phyloP scores from a whole-genome alignment of 1,140 invertebrate species.

The Pteromalus puparum region DNA sequence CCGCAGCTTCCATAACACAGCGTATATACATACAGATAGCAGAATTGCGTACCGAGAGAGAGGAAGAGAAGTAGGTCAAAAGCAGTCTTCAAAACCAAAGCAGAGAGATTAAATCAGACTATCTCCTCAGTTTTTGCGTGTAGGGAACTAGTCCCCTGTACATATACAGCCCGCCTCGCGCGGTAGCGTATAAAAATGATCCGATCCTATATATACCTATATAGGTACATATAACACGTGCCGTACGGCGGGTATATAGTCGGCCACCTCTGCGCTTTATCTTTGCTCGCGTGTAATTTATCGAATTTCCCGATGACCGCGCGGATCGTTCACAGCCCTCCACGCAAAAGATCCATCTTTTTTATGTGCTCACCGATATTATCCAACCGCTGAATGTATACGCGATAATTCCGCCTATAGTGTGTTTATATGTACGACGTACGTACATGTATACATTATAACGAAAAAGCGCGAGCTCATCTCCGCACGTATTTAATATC shows the following conservation, averaged over 20 bases:
- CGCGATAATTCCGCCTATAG: no score
- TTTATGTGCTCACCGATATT: no score
- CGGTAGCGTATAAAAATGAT: not conserved
- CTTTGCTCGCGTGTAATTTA: not conserved
- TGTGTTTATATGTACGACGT: not conserved
- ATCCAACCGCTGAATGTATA: no score
- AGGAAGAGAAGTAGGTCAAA: no score
- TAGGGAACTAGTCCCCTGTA: not conserved
- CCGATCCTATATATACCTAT: no score
- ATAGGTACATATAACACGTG: not conserved
- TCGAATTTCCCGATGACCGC: not conserved
- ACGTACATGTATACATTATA: not conserved
- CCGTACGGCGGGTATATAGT: not conserved
- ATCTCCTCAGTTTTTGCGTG: not conserved
- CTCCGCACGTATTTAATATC: conserved; percentile 38
- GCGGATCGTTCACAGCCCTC: not conserved
- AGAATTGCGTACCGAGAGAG: no score
- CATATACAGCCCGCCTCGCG: not conserved
- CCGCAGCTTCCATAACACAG: no score
- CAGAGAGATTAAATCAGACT: no score
- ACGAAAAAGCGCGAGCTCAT: conserved; percentile 10
- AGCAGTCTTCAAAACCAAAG: no score
- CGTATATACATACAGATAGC: no score
- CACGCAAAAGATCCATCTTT: no score
- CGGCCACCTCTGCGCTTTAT: not conserved